Conservation (phyloP, 1,140 invertebrate species). For the Hycleus phaleratus region DNA sequence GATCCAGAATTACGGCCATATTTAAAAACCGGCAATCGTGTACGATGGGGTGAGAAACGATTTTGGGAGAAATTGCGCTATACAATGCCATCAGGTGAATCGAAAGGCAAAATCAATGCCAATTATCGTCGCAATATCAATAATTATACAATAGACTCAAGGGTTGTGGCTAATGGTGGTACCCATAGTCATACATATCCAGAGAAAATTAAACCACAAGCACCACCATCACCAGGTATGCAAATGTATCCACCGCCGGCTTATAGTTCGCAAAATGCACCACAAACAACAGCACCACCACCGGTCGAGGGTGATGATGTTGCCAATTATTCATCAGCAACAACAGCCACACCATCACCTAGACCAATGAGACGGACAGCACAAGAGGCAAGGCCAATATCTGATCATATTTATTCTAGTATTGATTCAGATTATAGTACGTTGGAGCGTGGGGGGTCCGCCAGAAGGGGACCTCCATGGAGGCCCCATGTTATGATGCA, state of each 20-base stretch:
- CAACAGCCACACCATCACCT: conserved; percentile 55
- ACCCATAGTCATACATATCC: conserved; percentile 43
- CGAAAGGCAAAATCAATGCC: conserved; percentile 53
- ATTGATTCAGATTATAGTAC: conserved; percentile 77
- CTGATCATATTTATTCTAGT: conserved; percentile 80
- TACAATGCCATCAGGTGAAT: conserved; percentile 69
- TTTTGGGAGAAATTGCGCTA: conserved; percentile 89
- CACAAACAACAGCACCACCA: conserved; percentile 28
- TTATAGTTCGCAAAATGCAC: conserved; percentile 37
- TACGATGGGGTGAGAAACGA: conserved; percentile 82
- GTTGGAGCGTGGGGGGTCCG: conserved; percentile 46
- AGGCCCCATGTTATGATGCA: conserved; percentile 39
- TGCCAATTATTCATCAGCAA: conserved; percentile 54
- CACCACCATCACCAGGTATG: conserved; percentile 42
- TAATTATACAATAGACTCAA: conserved; percentile 64
- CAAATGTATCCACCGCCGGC: conserved; percentile 47
- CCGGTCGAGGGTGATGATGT: conserved; percentile 45
- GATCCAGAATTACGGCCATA: conserved; percentile 84
- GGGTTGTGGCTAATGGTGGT: conserved; percentile 49
- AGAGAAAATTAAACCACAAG: conserved; percentile 40
- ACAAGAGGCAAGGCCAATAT: conserved; percentile 60
- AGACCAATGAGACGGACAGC: conserved; percentile 48
- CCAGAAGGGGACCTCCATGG: conserved; percentile 39
- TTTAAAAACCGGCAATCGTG: conserved; percentile 70
- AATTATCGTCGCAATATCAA: conserved; percentile 68